Conservation (phyloP, 1,140 invertebrate genomes). For the Leptonema lineaticorne region DNA sequence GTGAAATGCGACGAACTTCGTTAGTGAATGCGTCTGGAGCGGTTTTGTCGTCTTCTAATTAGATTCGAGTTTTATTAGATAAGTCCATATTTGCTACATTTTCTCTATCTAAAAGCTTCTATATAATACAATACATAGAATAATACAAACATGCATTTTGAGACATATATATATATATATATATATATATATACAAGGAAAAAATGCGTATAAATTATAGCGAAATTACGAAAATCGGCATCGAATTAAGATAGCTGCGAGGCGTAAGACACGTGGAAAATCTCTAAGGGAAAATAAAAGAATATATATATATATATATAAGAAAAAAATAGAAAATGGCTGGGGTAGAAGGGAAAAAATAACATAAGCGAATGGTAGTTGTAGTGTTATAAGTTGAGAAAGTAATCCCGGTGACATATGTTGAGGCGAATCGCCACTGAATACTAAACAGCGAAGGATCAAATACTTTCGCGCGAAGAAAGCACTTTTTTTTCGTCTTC, state of each 20-base stretch:
- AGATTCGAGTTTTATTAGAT: background rate
- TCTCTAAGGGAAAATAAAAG: too few species aligned
- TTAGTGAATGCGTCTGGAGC: background rate
- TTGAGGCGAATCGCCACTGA: slow-evolving; percentile 24
- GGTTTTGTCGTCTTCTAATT: background rate
- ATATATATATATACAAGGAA: background rate
- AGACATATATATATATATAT: background rate
- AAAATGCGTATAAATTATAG: too few species aligned
- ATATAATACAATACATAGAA: too few species aligned
- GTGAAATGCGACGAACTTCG: background rate
- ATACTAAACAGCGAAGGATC: slow-evolving; percentile 21
- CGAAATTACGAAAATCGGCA: slow-evolving; percentile 10
- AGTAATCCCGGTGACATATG: slow-evolving; percentile 32
- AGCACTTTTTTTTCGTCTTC: slow-evolving; percentile 5
- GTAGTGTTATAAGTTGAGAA: slow-evolving; percentile 26
- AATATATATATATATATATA: too few species aligned
- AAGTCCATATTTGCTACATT: background rate
- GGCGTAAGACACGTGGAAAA: background rate
- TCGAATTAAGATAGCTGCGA: background rate
- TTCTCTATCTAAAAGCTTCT: background rate
- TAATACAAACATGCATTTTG: background rate
- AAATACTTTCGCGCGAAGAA: slow-evolving; percentile 5
- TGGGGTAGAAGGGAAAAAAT: background rate
- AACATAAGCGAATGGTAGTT: slow-evolving; percentile 21
- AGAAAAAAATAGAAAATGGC: slow-evolving; percentile 15